phyloP scores from a whole-genome alignment of 2,888 invertebrate genomes.

The Eilema depressum region DNA sequence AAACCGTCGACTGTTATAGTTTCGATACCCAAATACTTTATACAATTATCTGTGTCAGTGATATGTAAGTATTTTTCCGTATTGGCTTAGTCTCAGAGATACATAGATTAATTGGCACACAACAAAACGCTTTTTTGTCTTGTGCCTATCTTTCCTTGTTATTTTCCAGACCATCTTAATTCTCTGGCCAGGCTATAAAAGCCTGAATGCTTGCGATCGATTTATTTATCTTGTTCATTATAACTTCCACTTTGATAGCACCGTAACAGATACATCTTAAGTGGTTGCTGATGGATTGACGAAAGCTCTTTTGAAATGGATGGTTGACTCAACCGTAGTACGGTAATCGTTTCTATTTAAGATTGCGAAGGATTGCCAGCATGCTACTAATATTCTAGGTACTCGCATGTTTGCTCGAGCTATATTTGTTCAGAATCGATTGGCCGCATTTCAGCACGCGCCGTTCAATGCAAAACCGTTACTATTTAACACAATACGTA shows the following conservation, averaged over 20 bases:
- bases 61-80: neutral
- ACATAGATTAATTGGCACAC: neutral
- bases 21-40: neutral
- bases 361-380: constrained; percentile 42
- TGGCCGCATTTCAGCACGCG: constrained; percentile 83
- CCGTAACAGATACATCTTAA: constrained; percentile 14
- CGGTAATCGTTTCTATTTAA: constrained; percentile 65
- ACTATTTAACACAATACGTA: constrained; percentile 73
- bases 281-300: constrained; percentile 60
- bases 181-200: neutral
- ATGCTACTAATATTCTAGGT: constrained; percentile 27
- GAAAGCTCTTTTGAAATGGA: constrained; percentile 68
- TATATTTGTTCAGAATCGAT: constrained; percentile 77
- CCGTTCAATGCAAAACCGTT: constrained; percentile 71
- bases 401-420: constrained; percentile 63
- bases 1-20: neutral
- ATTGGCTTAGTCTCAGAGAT: neutral
- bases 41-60: neutral
- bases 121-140: neutral
- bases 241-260: constrained; percentile 19
- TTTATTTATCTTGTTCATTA: constrained; percentile 21
- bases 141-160: constrained; percentile 1
- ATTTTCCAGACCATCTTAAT: neutral
- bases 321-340: constrained; percentile 62
- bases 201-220: neutral